phyloP scores from a whole-genome alignment of 2,113 vertebrate genomes.

The Hydrochoerus hydrochaeris region DNA sequence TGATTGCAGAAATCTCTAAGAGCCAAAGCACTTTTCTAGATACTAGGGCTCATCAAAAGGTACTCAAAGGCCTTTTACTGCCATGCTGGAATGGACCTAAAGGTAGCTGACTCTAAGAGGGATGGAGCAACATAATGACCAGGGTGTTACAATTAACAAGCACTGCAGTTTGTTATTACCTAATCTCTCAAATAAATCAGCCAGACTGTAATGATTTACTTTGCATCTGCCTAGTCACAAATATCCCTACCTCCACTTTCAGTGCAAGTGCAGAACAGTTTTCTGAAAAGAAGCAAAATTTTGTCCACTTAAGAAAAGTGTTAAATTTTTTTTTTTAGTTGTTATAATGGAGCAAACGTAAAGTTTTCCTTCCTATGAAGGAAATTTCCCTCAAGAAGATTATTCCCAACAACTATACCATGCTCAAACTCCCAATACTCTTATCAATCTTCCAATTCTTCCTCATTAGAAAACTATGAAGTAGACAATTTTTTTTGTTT shows the following conservation, averaged over 20 bases:
- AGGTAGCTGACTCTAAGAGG: not conserved
- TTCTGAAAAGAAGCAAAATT: not conserved
- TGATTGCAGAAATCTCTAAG: not conserved
- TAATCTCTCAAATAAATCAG: not conserved
- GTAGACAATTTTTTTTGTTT: not conserved
- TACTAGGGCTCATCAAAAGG: not conserved
- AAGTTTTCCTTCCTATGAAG: not conserved
- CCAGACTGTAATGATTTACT: not conserved
- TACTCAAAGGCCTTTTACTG: not conserved
- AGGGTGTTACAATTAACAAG: not conserved
- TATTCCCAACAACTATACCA: not conserved
- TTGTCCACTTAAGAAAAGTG: not conserved
- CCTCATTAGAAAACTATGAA: not conserved
- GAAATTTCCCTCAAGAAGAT: not conserved
- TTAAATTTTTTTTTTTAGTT: not conserved
- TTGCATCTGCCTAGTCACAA: not conserved
- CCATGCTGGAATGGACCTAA: not conserved
- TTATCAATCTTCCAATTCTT: not conserved
- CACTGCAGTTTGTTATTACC: not conserved
- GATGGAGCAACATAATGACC: too few relatives aligned
- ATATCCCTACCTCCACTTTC: not conserved
- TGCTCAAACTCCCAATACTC: not conserved
- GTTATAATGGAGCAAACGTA: not conserved
- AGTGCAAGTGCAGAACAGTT: not conserved
- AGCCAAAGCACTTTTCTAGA: not conserved